phyloP scores from a whole-genome alignment of 2,113 vertebrate genomes.

The Chloebia gouldiae region DNA sequence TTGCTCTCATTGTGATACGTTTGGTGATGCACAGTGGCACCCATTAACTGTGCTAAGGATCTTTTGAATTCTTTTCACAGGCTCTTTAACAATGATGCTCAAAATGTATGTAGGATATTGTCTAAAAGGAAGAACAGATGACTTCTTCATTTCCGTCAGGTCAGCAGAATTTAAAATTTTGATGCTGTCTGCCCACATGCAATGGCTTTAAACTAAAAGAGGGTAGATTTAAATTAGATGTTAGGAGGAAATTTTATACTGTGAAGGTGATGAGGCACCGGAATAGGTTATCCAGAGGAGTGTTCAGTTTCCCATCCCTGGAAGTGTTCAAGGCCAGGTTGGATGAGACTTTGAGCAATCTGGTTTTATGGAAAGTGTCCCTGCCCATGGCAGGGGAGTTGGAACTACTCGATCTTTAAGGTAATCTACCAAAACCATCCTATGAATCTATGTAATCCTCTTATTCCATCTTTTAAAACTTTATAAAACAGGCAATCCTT shows the following conservation, averaged over 20 bases:
- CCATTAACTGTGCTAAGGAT: background rate
- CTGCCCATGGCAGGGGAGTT: background rate
- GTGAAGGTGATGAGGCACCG: background rate
- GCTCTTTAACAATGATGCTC: background rate
- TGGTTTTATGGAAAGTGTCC: background rate
- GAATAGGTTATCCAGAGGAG: background rate
- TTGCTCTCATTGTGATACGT: background rate
- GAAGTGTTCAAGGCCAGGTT: background rate
- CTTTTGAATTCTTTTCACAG: background rate
- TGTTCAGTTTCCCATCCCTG: background rate
- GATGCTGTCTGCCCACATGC: background rate
- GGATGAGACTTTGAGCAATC: background rate
- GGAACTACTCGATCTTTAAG: background rate
- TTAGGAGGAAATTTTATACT: background rate
- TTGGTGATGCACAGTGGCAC: background rate
- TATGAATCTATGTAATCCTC: background rate
- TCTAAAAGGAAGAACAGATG: background rate
- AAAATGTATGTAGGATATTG: background rate
- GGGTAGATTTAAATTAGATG: background rate
- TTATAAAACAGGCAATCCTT: background rate
- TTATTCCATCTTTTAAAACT: background rate
- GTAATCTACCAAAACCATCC: background rate
- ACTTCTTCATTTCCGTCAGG: background rate
- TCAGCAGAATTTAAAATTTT: background rate
- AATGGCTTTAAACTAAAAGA: background rate